Conservation (phyloP, 2,797 vertebrate species). For the Poecilia gillii region DNA sequence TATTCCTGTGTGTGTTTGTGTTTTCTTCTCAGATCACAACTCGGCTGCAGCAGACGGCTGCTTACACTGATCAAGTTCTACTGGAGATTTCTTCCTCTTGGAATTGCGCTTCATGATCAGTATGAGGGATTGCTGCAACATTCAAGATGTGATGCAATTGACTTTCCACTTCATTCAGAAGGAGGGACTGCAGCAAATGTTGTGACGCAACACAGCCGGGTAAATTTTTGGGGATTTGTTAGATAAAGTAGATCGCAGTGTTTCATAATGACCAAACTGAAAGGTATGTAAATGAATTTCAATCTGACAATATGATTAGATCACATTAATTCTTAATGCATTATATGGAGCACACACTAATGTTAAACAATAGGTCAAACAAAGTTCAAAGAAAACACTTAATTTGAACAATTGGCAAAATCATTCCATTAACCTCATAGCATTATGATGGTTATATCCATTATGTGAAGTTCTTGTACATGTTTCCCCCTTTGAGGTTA, state of each 20-base stretch:
- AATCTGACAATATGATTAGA: background rate
- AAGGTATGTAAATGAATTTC: background rate
- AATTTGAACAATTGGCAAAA: background rate
- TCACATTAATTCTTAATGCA: background rate
- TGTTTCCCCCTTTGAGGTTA: background rate
- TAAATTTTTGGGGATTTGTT: background rate
- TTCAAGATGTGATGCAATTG: background rate
- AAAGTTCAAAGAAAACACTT: slow-evolving; percentile 24
- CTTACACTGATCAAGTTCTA: background rate
- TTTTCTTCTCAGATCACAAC: background rate
- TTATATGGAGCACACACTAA: background rate
- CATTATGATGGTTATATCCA: background rate
- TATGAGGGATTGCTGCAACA: background rate
- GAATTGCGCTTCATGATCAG: background rate
- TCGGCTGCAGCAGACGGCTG: background rate
- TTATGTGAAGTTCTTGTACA: background rate
- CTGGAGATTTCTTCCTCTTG: background rate
- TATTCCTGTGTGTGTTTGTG: background rate
- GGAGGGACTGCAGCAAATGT: background rate
- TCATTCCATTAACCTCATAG: background rate
- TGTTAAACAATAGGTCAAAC: slow-evolving; percentile 42
- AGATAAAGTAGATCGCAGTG: background rate
- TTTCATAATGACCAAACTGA: background rate
- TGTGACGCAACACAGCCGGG: background rate
- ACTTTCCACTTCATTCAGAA: background rate